Evolutionary conservation across 2,888 invertebrate genomes (phyloP), one percentile per base, ranked within the genome.

Genomic region (Watsonalla binaria): DNA sequence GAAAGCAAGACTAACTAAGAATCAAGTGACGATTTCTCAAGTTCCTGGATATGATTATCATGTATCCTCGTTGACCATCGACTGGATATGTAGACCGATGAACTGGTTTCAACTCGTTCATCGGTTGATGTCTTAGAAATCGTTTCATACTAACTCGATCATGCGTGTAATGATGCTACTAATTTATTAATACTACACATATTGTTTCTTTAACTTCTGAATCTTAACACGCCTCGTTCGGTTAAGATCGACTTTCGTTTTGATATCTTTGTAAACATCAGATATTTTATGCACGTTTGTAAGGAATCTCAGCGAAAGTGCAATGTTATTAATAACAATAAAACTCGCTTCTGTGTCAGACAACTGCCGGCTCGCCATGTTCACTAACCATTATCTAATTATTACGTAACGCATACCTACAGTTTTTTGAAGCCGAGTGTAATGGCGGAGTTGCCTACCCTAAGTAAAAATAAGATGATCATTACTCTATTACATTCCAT

Each of bases 101-200:
- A 86, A 89, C 90, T 86, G 79, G 89, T 86, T 90, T 89, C 82
- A 86, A 82, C 85, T 74, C 77, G 70, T 61, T 72, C 72, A 81
- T 82, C 76, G 78, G 74, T 72, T 74, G 68, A 70, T 71, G 76
- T 80, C 84, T 74, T 86, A 86, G 88, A 89, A 89, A 89, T 86
- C 84, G 82, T 84, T 90, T 87, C 84, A 86, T 82, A 86, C 81
- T 84, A 85, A 83, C 77, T 80, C 82, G 80, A 90, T 90, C 85
- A 88, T 82, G 86, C 84, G 80, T 85, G 80, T 78, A 83, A 80
- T 86, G 74, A 85, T 80, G 65, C 59, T 63, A 64, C 62, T 78
- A 77, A 78, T 79, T 77, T 63, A 62, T 62, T 61, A 62, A 60
- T 59, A 64, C 62, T 66, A 68, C 66, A 62, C 63, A 37, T 46